Percentiles rank a stretch among this genome's conserved stretches.
Evolutionary conservation across 1,140 invertebrate species (phyloP).

Genomic region (Atta colombica): DNA sequence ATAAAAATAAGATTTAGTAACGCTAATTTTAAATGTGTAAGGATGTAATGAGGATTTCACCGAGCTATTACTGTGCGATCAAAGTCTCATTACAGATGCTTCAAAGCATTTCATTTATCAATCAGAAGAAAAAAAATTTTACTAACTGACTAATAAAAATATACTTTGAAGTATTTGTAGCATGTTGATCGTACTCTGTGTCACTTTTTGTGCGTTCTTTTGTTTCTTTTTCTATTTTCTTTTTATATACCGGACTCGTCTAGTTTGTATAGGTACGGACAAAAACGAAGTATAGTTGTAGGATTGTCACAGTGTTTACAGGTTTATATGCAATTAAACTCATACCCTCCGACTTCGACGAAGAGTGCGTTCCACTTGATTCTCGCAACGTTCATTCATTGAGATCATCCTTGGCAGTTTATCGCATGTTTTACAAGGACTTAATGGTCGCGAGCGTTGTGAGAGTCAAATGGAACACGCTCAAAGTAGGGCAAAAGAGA

Average conservation of each 20-base stretch:
- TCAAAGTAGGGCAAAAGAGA: slow-evolving; percentile 47
- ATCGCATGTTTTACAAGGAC: no score
- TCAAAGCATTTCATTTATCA: no score
- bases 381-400: no score
- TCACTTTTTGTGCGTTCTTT: slow-evolving; percentile 39
- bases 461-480: no score
- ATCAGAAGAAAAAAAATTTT: no score
- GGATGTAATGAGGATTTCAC: slow-evolving; percentile 80
- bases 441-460: no score
- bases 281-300: slow-evolving; percentile 60
- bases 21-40: slow-evolving; percentile 80
- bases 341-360: slow-evolving; percentile 52
- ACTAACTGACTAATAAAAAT: no score
- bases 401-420: no score
- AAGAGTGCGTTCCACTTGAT: not conserved
- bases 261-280: slow-evolving; percentile 26
- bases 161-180: no score
- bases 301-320: slow-evolving; percentile 72
- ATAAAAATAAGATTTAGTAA: slow-evolving; percentile 80
- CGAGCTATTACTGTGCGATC: slow-evolving; percentile 24
- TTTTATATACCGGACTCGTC: slow-evolving; percentile 4
- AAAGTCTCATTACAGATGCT: no score
- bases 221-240: not conserved
- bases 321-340: slow-evolving; percentile 77
- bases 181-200: slow-evolving; percentile 26